These are phyloP conservation scores for Lontra canadensis DNA, from an alignment of 2,113 vertebrate genomes.

Conservation along the genomic window DNA sequence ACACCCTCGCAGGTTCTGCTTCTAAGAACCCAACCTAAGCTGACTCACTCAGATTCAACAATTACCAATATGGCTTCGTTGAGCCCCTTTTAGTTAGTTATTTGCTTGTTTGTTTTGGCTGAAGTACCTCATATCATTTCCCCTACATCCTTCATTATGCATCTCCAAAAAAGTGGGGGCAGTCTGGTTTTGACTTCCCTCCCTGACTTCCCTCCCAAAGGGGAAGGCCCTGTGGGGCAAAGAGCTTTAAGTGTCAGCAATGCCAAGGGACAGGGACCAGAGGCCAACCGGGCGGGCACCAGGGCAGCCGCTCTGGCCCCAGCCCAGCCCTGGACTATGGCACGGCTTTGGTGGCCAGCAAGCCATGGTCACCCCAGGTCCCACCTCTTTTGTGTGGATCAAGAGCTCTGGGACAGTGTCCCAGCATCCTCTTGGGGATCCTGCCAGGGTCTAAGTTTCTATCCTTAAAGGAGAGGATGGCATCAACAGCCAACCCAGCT, in stretches of 20 bases:
- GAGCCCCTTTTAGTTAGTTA: not conserved
- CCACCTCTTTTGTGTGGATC: not conserved
- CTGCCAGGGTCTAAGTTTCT: constrained; percentile 1
- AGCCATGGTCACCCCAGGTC: not conserved
- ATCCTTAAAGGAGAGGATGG: not conserved
- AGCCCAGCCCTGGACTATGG: constrained; percentile 29
- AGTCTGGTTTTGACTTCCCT: constrained; percentile 19
- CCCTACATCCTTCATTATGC: not conserved
- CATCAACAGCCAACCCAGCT: not conserved
- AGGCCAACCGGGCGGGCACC: constrained; percentile 7
- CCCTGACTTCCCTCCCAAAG: not conserved
- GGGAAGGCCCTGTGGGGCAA: not conserved
- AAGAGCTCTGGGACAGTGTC: constrained; percentile 13
- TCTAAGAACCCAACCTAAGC: not conserved
- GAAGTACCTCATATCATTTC: not conserved
- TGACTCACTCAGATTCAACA: not conserved
- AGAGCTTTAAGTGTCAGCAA: not conserved
- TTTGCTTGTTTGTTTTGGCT: constrained; percentile 9
- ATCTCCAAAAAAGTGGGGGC: not conserved
- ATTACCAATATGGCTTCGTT: not conserved
- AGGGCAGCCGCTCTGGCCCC: not conserved
- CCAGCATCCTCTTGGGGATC: constrained; percentile 9
- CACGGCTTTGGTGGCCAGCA: not conserved
- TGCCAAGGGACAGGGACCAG: constrained; percentile 31
- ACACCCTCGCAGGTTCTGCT: not conserved